Base-by-base conservation (phyloP, 2,888 invertebrate species). In the Leptinotarsa juncta region DNA sequence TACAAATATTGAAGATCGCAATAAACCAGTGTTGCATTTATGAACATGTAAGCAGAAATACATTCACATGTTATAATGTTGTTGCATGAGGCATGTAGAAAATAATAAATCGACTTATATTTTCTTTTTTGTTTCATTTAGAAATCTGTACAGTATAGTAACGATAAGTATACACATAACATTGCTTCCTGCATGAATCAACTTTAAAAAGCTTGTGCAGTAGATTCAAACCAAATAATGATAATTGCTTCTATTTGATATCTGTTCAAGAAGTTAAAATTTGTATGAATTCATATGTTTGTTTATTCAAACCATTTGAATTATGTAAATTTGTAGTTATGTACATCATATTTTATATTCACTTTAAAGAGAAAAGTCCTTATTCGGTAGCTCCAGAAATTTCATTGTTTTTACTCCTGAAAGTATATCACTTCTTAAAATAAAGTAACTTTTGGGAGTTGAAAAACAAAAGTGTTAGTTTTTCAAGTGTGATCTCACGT, bases 51-150 rank as follows among this genome's bases (percentile, higher is more conserved):
- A 32, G n/a, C 48, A 42, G 62, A 49, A 49, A 70, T 70, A 49
- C 42, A 15, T 55, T 66, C 51, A 26, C 18, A 48, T 72, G 55
- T 68, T 75, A 70, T 77, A 75, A 72, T 67, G 50, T 71, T 74
- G 65, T 66, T 75, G 78, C 78, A 78, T 78, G 78, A 71, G 18
- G 78, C 78, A 78, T 78, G 78, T 77, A 75, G 67, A 71, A n/a
- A 65, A 67, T 71, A 77, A 79, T 76, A 75, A 77, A 77, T 71
- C 50, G 20, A 73, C 65, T 66, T 75, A 70, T 78, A 75, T 77
- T 72, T 77, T 75, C 62, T 67, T 72, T 74, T 73, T 75, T 76
- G 77, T 81, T 81, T 78, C 71, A 77, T 78, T 79, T 76, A 68
- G 77, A 67, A 71, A 77, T 71, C 66, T 76, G 74, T 74, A 74